Base-by-base conservation (phyloP, 2,113 vertebrate genomes). In the Hemicordylus capensis region DNA sequence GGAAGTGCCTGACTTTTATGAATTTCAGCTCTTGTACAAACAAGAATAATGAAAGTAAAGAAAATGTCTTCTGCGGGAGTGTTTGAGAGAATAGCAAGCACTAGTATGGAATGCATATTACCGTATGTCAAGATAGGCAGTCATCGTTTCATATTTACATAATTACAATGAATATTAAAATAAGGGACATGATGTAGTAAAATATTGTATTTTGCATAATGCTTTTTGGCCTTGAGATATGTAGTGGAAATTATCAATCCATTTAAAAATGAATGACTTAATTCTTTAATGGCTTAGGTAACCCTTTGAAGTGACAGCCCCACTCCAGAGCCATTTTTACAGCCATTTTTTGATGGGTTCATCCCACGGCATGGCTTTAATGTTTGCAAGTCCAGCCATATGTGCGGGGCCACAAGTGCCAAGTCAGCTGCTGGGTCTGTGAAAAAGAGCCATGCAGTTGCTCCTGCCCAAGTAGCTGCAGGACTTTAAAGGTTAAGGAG, bases 161-260 rank as follows among this genome's bases (percentile, higher is more conserved):
- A 78, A 58, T 56, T 85, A 39, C 42, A 70, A 72, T 20, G 20
- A 85, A 70, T 78, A 78, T 85, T 77, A 76, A 75, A 51, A 73
- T 48, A 26, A 46, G 70, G 14, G 42, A 42, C 26, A 64, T 37
- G 34, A 2, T 73, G 3, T 79, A 20, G 6, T 10, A 26, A 81
- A 42, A 86, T 76, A 73, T 73, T 31, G 14, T 10, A 42, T 64
- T 28, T n/a, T 66, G 73, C 6, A 67, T 51, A 67, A 42, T 48
- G 26, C 2, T 78, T 61, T 3, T 77, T 87, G 81, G n/a, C 28
- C n/a, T 76, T 81, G 9, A 24, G 77, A 3, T 81, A 20, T 46
- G 76, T 70, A n/a, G 26, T 26, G 76, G 15, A 7, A 73, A 31
- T 75, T 34, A 54, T 39, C 2, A 26, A 1, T 9, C 15, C 8